These are phyloP conservation scores for Plagodis dolabraria DNA, from an alignment of 2,888 invertebrate genomes.

Conservation along the genomic window DNA sequence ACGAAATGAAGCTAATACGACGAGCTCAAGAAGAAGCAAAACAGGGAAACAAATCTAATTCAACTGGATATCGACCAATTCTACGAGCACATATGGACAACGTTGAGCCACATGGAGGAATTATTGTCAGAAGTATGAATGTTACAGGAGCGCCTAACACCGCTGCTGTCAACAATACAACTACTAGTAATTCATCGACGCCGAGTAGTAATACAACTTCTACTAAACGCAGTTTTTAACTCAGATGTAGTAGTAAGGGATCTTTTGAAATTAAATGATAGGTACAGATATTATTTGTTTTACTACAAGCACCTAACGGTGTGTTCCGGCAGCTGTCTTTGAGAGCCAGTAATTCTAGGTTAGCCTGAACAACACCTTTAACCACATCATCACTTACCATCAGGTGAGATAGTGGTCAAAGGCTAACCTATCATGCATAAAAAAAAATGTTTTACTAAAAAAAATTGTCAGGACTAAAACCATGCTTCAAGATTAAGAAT, in stretches of 20 bases:
- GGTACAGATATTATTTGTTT: too few species aligned
- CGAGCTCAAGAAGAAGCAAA: slow-evolving; percentile 37
- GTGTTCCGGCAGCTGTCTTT: too few species aligned
- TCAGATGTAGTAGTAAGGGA: not conserved
- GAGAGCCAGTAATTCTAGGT: too few species aligned
- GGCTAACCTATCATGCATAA: too few species aligned
- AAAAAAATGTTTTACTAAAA: too few species aligned
- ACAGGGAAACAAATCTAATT: slow-evolving; percentile 16
- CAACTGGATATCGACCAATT: not conserved
- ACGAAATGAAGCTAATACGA: slow-evolving; percentile 48
- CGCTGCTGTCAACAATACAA: not conserved
- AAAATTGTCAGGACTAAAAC: too few species aligned
- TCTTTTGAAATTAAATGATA: not conserved
- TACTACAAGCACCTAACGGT: too few species aligned
- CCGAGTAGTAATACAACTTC: not conserved
- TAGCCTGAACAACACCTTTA: too few species aligned
- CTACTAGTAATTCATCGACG: not conserved
- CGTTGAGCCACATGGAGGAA: slow-evolving; percentile 45
- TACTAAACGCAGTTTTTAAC: too few species aligned
- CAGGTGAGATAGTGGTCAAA: too few species aligned
- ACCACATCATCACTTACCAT: too few species aligned
- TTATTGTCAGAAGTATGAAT: slow-evolving; percentile 46
- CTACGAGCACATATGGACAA: slow-evolving; percentile 33
- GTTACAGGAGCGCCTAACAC: slow-evolving; percentile 8
- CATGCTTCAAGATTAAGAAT: too few species aligned